Evolutionary conservation across 2,888 invertebrate species (phyloP).

Genomic region (Mesorhabditis belari): DNA sequence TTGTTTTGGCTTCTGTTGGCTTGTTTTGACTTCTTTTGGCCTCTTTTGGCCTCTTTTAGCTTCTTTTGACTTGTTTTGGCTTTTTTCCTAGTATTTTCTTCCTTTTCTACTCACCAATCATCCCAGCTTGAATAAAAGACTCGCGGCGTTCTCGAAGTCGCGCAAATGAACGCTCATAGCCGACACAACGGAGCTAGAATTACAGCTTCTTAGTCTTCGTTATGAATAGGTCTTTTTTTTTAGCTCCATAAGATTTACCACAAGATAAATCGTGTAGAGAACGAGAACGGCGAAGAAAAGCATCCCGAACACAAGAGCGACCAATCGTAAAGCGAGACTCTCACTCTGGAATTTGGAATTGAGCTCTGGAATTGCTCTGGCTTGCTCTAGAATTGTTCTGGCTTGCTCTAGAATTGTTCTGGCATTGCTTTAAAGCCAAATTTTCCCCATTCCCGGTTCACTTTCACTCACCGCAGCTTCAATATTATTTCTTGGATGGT

Average conservation of each 20-base stretch:
- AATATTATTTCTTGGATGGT: neutral
- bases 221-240: too few species aligned
- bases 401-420: neutral
- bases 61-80: too few species aligned
- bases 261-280: constrained; percentile 42
- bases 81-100: too few species aligned
- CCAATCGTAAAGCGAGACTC: constrained; percentile 24
- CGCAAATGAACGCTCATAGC: constrained; percentile 27
- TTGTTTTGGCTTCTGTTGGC: too few species aligned
- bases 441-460: too few species aligned
- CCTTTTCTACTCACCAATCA: constrained; percentile 31
- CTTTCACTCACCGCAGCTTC: neutral
- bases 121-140: constrained; percentile 38
- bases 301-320: constrained; percentile 44
- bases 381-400: too few species aligned
- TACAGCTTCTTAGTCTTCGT: too few species aligned
- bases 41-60: too few species aligned
- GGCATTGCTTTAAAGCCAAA: neutral
- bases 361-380: too few species aligned
- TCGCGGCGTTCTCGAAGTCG: constrained; percentile 28
- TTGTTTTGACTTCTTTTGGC: too few species aligned
- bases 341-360: neutral
- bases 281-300: constrained; percentile 36
- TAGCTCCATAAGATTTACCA: constrained; percentile 16
- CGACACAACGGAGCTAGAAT: constrained; percentile 13